Percentiles rank a stretch among this genome's conserved stretches.
Evolutionary conservation across 2,797 vertebrate species (phyloP).

Genomic region (Acanthis flammea): DNA sequence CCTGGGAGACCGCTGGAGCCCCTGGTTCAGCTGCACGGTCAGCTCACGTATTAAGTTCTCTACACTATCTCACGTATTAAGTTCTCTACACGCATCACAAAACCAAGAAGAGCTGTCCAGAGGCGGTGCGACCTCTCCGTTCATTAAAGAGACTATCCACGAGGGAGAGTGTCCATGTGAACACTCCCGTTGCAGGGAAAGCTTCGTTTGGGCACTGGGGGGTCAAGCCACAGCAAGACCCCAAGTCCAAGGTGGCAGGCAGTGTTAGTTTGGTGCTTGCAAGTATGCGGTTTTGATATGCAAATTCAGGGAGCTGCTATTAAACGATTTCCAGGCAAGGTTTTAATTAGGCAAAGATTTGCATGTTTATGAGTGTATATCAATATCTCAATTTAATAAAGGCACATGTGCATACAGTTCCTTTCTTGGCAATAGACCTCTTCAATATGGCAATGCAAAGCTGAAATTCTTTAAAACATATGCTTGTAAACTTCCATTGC

Average conservation of each 20-base stretch:
- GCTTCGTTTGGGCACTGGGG: not conserved
- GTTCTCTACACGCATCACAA: rapidly evolving
- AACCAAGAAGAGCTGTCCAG: not conserved
- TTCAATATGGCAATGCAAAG: not conserved
- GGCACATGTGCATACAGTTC: not conserved
- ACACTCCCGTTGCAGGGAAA: rapidly evolving
- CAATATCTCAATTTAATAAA: not conserved
- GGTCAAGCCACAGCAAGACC: not conserved
- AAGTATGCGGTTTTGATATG: not conserved
- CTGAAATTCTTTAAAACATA: not conserved
- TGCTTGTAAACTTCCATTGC: not conserved
- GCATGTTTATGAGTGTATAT: not conserved
- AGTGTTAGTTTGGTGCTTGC: rapidly evolving
- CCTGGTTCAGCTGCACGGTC: rapidly evolving
- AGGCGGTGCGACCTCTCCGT: rapidly evolving
- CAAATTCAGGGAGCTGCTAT: not conserved
- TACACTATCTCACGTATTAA: too few relatives aligned
- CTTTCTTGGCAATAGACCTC: not conserved
- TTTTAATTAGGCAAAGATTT: not conserved
- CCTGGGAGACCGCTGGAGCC: rapidly evolving
- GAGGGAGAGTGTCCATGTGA: rapidly evolving
- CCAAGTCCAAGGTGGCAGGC: not conserved
- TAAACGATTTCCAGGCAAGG: not conserved
- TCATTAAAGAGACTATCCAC: not conserved
- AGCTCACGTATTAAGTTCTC: not conserved